These are phyloP conservation scores for Drosophila stalkeri DNA, from an alignment of 2,888 invertebrate genomes.

Conservation along the genomic window DNA sequence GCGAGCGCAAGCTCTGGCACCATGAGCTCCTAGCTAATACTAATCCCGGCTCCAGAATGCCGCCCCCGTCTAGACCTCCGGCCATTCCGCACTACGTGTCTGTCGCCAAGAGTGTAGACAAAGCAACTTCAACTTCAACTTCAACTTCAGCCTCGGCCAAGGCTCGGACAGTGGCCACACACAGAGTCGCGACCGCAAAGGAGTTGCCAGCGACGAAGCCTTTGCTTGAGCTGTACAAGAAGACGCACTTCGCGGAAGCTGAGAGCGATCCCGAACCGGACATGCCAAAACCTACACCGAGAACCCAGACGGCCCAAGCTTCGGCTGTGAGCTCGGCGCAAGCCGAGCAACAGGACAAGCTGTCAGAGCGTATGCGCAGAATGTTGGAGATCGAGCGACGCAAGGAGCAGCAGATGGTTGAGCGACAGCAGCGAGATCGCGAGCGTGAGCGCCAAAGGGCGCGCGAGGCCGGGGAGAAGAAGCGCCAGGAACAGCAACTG, in stretches of 20 bases:
- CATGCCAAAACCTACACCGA: not conserved
- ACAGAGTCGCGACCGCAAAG: rapidly evolving
- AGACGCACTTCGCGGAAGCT: not conserved
- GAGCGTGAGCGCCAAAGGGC: not conserved
- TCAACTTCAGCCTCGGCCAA: not conserved
- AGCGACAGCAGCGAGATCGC: constrained; percentile 2
- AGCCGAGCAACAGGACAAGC: not conserved
- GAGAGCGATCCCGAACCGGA: not conserved
- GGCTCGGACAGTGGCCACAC: not conserved
- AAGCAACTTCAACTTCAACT: no score
- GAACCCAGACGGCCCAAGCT: no score
- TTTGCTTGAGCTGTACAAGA: constrained; percentile 11
- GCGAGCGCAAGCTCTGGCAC: not conserved
- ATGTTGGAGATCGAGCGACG: constrained; percentile 9
- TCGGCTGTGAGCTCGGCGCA: not conserved
- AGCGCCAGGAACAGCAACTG: not conserved
- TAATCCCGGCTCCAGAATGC: no score
- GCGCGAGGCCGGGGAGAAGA: not conserved
- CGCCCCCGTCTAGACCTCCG: rapidly evolving
- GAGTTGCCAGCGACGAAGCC: not conserved
- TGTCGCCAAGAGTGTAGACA: no score
- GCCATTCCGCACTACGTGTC: rapidly evolving
- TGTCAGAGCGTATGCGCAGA: constrained; percentile 1
- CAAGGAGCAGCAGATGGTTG: constrained; percentile 1
- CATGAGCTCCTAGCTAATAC: not conserved